Conservation (phyloP, 2,113 vertebrate genomes). For the Nyctereutes procyonoides region DNA sequence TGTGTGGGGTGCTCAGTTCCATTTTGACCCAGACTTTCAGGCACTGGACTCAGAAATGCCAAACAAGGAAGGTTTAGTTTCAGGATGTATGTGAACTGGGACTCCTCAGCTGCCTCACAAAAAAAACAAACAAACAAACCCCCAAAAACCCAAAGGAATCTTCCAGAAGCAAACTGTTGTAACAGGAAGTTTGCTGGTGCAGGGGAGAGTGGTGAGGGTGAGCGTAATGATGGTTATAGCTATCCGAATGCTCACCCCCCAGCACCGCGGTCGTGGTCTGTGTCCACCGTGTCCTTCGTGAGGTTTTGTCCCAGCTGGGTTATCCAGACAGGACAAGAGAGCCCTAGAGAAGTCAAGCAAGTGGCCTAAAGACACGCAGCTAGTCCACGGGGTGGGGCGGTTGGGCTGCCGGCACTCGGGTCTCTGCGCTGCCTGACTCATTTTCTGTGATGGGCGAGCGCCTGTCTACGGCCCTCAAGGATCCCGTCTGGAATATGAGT, state of each 20-base stretch:
- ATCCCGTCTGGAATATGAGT: background rate
- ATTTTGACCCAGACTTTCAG: background rate
- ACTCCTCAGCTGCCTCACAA: no score
- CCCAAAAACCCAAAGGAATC: background rate
- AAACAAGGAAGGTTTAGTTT: background rate
- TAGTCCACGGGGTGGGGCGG: rapidly evolving
- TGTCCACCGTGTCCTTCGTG: background rate
- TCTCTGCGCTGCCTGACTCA: background rate
- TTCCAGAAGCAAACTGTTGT: background rate
- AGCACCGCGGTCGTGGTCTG: background rate
- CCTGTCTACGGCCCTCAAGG: background rate
- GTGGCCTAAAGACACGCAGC: background rate
- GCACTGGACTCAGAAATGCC: background rate
- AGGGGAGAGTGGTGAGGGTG: background rate
- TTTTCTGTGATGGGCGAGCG: background rate
- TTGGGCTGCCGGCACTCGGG: background rate
- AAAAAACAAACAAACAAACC: background rate
- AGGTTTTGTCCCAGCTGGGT: background rate
- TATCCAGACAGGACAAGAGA: background rate
- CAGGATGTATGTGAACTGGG: background rate
- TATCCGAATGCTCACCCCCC: no score
- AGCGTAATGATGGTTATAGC: background rate
- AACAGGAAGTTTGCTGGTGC: background rate
- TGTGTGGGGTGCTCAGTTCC: background rate
- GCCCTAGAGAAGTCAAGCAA: background rate